A percentile compares a stretch with the other conserved stretches of the same genome.
These are phyloP conservation scores for Petrocephalus sullivani DNA, from an alignment of 2,797 vertebrate species.

Conservation along the genomic window DNA sequence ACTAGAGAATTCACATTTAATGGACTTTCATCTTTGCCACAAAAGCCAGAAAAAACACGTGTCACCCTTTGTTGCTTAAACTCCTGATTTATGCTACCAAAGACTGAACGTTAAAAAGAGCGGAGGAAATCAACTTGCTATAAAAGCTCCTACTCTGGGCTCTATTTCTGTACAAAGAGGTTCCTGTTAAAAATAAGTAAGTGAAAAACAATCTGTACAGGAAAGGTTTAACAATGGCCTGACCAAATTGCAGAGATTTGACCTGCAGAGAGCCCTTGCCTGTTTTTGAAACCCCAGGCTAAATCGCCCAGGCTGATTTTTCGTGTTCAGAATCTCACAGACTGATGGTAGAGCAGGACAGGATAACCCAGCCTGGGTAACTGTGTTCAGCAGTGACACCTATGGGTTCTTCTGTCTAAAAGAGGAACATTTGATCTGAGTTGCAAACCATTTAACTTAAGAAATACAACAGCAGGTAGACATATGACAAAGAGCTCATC, in stretches of 20 bases:
- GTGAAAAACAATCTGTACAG: neutral
- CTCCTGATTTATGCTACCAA: neutral
- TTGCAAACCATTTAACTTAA: neutral
- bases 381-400: neutral
- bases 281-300: neutral
- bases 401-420: neutral
- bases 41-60: neutral
- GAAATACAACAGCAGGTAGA: neutral
- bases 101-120: neutral
- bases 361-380: neutral
- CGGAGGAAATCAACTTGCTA: neutral
- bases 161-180: neutral
- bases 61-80: neutral
- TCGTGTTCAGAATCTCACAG: neutral
- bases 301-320: neutral
- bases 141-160: neutral
- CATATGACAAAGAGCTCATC: neutral
- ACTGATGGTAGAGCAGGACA: neutral
- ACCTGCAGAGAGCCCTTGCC: neutral
- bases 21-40: neutral
- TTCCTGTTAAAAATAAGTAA: neutral
- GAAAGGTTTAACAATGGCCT: neutral
- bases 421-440: neutral
- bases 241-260: neutral
- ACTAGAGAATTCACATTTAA: neutral